Base-by-base conservation (phyloP, 2,113 vertebrate species). In the Orcinus orca region DNA sequence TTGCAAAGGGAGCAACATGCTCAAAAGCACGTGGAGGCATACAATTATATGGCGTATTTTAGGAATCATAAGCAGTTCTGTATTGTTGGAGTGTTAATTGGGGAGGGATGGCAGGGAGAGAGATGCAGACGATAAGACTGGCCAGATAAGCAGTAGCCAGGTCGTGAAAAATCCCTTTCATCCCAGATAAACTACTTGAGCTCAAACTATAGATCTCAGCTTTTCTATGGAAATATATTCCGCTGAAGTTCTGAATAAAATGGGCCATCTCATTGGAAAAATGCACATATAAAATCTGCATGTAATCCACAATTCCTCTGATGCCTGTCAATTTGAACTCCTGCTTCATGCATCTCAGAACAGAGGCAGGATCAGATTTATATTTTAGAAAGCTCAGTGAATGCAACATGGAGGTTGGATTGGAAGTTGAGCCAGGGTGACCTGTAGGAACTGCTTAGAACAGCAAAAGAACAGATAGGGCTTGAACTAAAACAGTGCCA, bases 401-500 rank as follows among this genome's bases (percentile, higher is more conserved):
- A 63, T 50, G 31, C 44, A 85, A 58, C 81, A 41, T 86, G 31
- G 79, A 84, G 14, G 23, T 63, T 84, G n/a, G 29, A 21, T 53
- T 85, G 67, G 65, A 74, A 81, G n/a, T 12, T 38, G 20, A 89
- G 36, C 23, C 36, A 68, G 25, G 53, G 21, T 90, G 67, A 86
- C 44, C 31, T 77, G n/a, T n/a, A 87, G 31, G 71, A 94, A 96
- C 26, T 65, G 50, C 85, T 89, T 92, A 81, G 80, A 86, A 70
- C 68, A 25, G 55, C 29, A 60, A 89, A 62, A 92, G 50, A 89
- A 55, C 23, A 55, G 23, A 50, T 33, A 55, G 9, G 12, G 1
- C 13, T 68, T 82, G 33, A 93, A n/a, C 11, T 65, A 63, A 53
- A 44, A 53, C 7, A 55, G 26, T 25, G 50, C 60, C 41, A 58